Evolutionary conservation across 2,113 vertebrate genomes (phyloP).

Genomic region (Meleagris gallopavo): DNA sequence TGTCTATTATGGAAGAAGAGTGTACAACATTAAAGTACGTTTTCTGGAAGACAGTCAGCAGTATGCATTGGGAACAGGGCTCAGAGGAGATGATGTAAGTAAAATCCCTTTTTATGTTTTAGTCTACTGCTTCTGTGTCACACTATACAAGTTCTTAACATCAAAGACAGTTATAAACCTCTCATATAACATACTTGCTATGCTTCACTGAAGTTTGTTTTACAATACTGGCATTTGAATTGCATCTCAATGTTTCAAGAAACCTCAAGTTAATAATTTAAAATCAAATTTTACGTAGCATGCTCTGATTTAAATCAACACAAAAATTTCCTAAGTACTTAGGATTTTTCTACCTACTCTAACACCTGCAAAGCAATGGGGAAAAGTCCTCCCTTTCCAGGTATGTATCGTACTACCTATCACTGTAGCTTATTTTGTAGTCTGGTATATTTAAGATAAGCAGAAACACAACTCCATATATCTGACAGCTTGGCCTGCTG

Average conservation of each 20-base stretch:
- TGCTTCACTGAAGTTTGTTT: neutral
- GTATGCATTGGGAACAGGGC: slow-evolving; percentile 86
- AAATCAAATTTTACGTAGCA: neutral
- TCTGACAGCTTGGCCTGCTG: neutral
- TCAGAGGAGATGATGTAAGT: slow-evolving; percentile 86
- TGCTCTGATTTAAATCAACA: neutral
- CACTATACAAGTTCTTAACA: neutral
- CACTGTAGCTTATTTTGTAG: neutral
- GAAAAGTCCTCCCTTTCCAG: neutral
- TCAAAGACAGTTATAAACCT: neutral
- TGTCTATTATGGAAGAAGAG: slow-evolving; percentile 84
- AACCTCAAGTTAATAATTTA: neutral
- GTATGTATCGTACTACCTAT: too few species aligned
- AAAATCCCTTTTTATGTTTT: neutral
- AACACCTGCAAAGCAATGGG: neutral
- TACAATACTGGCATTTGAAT: neutral
- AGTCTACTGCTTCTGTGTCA: neutral
- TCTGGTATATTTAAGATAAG: neutral
- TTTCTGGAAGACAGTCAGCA: slow-evolving; percentile 81
- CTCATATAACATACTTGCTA: neutral
- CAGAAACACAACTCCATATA: neutral
- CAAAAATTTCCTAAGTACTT: neutral
- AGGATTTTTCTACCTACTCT: neutral
- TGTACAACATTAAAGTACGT: slow-evolving; percentile 94
- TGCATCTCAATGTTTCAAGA: neutral